Conservation (phyloP, 2,113 vertebrate genomes). For the Leptodactylus fuscus region DNA sequence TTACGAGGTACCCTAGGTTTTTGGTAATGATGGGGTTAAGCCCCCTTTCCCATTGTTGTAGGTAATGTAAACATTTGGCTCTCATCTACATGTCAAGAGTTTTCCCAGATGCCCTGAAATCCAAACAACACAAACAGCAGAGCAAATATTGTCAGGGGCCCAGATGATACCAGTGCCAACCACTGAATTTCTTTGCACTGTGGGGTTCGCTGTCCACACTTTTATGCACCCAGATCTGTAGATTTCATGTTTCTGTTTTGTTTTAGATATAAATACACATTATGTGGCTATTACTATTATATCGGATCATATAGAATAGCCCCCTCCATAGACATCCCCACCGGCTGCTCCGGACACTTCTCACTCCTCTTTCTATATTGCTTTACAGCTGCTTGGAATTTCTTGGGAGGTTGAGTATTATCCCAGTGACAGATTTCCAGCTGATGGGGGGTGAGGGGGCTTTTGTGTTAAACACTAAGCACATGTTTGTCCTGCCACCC, state of each 20-base stretch:
- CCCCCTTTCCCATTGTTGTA: not conserved
- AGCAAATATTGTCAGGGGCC: constrained; percentile 58
- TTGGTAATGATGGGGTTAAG: not conserved
- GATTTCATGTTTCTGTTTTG: no score
- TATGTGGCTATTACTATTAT: no score
- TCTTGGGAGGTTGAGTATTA: not conserved
- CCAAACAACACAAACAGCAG: constrained; percentile 59
- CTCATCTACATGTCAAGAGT: constrained; percentile 35
- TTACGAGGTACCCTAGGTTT: no score
- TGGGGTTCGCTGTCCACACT: no score
- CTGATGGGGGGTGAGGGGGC: not conserved
- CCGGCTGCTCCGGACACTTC: not conserved
- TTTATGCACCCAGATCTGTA: no score
- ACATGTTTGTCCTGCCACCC: constrained; percentile 32
- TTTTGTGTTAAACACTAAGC: not conserved
- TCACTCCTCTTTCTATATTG: not conserved
- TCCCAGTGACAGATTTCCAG: constrained; percentile 6
- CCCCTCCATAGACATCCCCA: no score
- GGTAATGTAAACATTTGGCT: not conserved
- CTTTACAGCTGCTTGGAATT: not conserved
- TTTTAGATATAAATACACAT: no score
- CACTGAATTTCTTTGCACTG: not conserved
- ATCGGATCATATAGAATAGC: no score
- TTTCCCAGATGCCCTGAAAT: constrained; percentile 65
- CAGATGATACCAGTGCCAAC: constrained; percentile 60